Conservation (phyloP, 2,113 vertebrate species). For the Ictalurus furcatus region DNA sequence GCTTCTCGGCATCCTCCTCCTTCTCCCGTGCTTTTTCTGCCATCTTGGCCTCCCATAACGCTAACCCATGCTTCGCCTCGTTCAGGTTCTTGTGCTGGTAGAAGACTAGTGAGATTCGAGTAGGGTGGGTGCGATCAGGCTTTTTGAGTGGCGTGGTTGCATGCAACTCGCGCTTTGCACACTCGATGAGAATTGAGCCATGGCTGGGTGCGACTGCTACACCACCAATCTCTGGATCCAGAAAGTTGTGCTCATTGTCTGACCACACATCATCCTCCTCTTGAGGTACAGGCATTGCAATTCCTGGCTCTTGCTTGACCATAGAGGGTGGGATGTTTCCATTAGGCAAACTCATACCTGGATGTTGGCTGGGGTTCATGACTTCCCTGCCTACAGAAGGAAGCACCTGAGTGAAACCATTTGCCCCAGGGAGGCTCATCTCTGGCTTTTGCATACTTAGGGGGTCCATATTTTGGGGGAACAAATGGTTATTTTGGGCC, state of each 20-base stretch:
- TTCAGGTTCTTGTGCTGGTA: slow-evolving; percentile 99
- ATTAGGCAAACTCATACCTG: slow-evolving; percentile 68
- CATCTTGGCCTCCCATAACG: slow-evolving; percentile 96
- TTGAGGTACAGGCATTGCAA: slow-evolving; percentile 53
- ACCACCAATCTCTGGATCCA: slow-evolving; percentile 92
- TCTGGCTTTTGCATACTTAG: slow-evolving; percentile 82
- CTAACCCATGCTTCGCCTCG: slow-evolving; percentile 92
- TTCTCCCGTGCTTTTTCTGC: slow-evolving; percentile 94
- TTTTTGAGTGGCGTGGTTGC: slow-evolving; percentile 93
- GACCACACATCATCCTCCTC: slow-evolving; percentile 91
- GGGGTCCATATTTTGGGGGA: slow-evolving; percentile 73
- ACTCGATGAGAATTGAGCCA: slow-evolving; percentile 96
- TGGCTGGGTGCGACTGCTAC: slow-evolving; percentile 95
- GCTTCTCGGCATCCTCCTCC: slow-evolving; percentile 88
- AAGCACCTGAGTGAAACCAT: slow-evolving; percentile 76
- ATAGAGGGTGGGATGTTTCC: slow-evolving; percentile 65
- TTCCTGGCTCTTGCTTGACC: slow-evolving; percentile 65
- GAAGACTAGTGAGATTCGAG: slow-evolving; percentile 94
- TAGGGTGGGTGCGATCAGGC: slow-evolving; percentile 87
- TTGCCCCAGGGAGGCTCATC: slow-evolving; percentile 68
- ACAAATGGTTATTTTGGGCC: slow-evolving; percentile 69
- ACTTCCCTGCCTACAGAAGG: slow-evolving; percentile 74
- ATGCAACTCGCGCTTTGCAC: slow-evolving; percentile 93
- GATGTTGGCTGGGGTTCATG: slow-evolving; percentile 68
- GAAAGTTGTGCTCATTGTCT: slow-evolving; percentile 95